Conservation (phyloP, 2,113 vertebrate species). For the Calyptomena viridis region DNA sequence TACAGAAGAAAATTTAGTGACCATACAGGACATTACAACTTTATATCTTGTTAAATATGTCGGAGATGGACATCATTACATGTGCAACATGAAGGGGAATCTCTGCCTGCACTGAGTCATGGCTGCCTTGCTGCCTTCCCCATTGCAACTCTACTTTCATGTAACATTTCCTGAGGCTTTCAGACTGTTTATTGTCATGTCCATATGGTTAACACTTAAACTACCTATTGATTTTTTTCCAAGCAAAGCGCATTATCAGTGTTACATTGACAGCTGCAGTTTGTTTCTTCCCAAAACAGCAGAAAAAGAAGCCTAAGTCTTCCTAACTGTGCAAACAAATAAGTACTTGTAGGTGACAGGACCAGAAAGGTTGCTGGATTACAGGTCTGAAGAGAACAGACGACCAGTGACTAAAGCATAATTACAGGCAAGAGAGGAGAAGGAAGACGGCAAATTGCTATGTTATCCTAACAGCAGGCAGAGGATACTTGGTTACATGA, state of each 20-base stretch:
- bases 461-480: not conserved
- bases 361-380: not conserved
- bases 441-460: conserved; percentile 22
- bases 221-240: not conserved
- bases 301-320: not conserved
- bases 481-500: not conserved
- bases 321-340: conserved; percentile 9
- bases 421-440: conserved; percentile 34
- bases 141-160: not conserved
- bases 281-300: not conserved
- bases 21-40: conserved; percentile 28
- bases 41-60: conserved; percentile 13
- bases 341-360: not conserved
- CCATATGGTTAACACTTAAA: not conserved
- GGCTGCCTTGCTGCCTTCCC: not conserved
- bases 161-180: not conserved
- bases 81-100: not conserved
- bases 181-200: not conserved
- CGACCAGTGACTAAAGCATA: conserved; percentile 21
- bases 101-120: not conserved
- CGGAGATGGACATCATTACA: not conserved
- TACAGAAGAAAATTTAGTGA: conserved; percentile 28
- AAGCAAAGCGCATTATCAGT: not conserved
- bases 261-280: not conserved
- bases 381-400: conserved; percentile 15